Conservation (phyloP, 2,113 vertebrate species). For the Phrynosoma platyrhinos region DNA sequence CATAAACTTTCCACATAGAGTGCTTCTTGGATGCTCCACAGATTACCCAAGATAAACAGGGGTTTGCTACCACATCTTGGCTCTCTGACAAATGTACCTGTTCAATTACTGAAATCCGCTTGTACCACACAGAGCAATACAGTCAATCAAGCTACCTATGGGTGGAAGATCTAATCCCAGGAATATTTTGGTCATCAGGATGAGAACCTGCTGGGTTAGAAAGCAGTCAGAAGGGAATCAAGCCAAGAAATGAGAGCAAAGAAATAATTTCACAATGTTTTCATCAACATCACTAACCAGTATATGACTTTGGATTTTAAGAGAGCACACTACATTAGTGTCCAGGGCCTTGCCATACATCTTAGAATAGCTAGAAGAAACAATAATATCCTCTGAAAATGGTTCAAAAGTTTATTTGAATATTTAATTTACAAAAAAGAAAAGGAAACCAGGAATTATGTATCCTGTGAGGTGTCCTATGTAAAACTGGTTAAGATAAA, state of each 20-base stretch:
- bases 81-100: neutral
- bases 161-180: neutral
- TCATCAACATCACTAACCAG: neutral
- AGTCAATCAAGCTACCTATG: neutral
- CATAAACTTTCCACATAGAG: too few relatives aligned
- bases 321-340: neutral
- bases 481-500: slow-evolving; percentile 85
- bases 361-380: neutral
- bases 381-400: slow-evolving; percentile 47
- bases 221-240: neutral
- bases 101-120: neutral
- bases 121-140: neutral
- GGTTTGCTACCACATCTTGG: too few relatives aligned
- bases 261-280: neutral
- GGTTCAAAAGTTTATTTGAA: slow-evolving; percentile 80
- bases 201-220: neutral
- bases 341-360: too few relatives aligned
- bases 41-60: neutral
- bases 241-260: neutral
- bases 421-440: slow-evolving; percentile 79
- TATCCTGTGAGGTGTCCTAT: slow-evolving; percentile 82
- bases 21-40: neutral
- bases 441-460: slow-evolving; percentile 64
- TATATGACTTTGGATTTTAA: neutral
- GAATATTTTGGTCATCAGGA: neutral